Conservation (phyloP, 1,140 invertebrate genomes). For the Phenacoccus solenopsis region DNA sequence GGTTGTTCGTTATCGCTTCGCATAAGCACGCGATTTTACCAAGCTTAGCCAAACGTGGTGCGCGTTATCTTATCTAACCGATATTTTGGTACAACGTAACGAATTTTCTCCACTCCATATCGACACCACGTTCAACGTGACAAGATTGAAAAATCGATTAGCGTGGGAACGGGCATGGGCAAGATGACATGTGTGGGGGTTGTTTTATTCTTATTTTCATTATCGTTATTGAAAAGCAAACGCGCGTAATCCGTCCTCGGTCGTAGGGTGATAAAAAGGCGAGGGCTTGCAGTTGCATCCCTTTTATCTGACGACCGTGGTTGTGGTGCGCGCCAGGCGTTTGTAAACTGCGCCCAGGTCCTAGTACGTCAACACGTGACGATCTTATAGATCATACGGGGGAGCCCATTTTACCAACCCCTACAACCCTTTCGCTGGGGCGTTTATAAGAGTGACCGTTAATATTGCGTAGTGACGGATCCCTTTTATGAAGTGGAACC, state of each 20-base stretch:
- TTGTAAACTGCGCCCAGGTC: background rate
- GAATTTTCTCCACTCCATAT: background rate
- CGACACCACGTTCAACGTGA: background rate
- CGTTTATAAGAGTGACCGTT: constrained; percentile 10
- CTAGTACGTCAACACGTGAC: background rate
- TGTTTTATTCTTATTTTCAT: background rate
- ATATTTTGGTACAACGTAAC: background rate
- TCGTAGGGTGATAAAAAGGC: constrained; percentile 1
- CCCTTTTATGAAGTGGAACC: constrained; percentile 1
- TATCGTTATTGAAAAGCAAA: constrained; percentile 2
- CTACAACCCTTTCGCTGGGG: constrained; percentile 5
- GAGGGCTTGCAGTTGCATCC: constrained; percentile 13
- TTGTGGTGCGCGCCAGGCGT: background rate
- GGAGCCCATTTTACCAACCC: background rate
- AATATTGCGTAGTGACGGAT: constrained; percentile 14
- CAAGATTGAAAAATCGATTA: constrained; percentile 9
- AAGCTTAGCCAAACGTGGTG: too few species aligned
- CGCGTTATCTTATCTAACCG: background rate
- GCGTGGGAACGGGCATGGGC: background rate
- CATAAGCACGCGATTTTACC: too few species aligned
- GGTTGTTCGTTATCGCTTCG: too few species aligned
- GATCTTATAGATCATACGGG: too few species aligned
- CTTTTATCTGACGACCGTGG: too few species aligned
- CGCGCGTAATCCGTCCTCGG: background rate
- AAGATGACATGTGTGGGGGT: background rate